Percentiles rank a stretch among this genome's conserved stretches.
phyloP scores from a whole-genome alignment of 2,797 vertebrate genomes.

The Hydrocynus forskahlii region DNA sequence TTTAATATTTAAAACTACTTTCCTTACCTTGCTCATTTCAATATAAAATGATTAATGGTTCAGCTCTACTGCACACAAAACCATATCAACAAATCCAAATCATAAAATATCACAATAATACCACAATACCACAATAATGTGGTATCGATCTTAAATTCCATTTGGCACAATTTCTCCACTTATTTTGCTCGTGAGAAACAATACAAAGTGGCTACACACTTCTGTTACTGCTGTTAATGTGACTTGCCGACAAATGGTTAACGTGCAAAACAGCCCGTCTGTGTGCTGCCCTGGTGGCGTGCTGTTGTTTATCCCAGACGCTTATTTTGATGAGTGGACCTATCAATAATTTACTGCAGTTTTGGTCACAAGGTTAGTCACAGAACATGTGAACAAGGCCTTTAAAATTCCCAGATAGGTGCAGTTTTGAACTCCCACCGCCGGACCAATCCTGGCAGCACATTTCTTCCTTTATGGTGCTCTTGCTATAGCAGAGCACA shows the following conservation, averaged over 20 bases:
- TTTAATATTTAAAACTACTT: not conserved
- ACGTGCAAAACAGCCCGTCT: not conserved
- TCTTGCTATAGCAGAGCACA: conserved; percentile 19
- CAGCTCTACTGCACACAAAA: too few relatives aligned
- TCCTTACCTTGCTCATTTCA: too few relatives aligned
- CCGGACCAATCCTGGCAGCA: not conserved
- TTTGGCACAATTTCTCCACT: too few relatives aligned
- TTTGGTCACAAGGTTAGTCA: conserved; percentile 7
- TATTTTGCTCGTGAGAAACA: too few relatives aligned
- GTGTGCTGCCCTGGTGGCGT: not conserved
- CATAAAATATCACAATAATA: too few relatives aligned
- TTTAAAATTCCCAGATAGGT: conserved; percentile 11
- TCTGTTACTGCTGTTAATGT: too few relatives aligned
- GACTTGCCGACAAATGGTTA: not conserved
- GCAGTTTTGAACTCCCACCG: not conserved
- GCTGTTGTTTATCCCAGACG: not conserved
- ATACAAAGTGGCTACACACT: too few relatives aligned
- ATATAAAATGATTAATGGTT: too few relatives aligned
- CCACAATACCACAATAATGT: too few relatives aligned
- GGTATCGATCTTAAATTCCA: too few relatives aligned
- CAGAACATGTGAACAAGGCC: not conserved
- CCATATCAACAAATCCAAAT: too few relatives aligned
- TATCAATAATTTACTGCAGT: conserved; percentile 35
- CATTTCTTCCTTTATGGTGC: conserved; percentile 9
- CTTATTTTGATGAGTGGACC: not conserved